Evolutionary conservation across 2,797 vertebrate genomes (phyloP).

Genomic region (Bothrops alternatus): DNA sequence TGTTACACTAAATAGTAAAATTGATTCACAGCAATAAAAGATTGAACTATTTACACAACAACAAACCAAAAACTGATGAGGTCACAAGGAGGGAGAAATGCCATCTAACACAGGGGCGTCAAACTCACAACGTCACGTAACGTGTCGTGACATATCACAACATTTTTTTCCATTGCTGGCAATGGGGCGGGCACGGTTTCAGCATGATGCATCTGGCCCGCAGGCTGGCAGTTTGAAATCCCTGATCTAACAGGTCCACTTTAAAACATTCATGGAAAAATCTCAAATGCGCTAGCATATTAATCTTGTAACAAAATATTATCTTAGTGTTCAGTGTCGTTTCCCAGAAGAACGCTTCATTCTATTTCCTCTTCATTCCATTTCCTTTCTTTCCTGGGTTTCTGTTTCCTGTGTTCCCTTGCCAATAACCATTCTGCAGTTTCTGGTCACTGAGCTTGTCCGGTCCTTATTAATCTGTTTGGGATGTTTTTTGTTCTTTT

Average conservation of each 20-base stretch:
- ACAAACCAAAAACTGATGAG: not conserved
- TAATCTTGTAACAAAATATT: not conserved
- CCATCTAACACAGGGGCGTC: not conserved
- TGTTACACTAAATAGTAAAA: not conserved
- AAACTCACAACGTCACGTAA: no score
- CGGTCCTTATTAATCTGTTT: not conserved
- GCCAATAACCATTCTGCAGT: not conserved
- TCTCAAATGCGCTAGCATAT: not conserved
- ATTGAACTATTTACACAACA: not conserved
- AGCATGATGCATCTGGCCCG: no score
- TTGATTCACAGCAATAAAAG: not conserved
- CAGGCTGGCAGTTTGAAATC: no score
- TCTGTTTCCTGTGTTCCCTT: not conserved
- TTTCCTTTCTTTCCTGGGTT: not conserved
- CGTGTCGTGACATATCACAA: no score
- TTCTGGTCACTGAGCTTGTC: not conserved
- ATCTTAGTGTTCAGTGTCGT: not conserved
- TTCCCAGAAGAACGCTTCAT: not conserved
- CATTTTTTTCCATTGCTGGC: no score
- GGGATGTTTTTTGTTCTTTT: not conserved
- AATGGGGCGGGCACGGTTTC: no score
- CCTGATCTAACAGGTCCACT: not conserved
- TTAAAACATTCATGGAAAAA: not conserved
- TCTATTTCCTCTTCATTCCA: not conserved
- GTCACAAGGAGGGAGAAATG: not conserved